Conservation (phyloP, 2,797 vertebrate species). For the Sphenodon punctatus region DNA sequence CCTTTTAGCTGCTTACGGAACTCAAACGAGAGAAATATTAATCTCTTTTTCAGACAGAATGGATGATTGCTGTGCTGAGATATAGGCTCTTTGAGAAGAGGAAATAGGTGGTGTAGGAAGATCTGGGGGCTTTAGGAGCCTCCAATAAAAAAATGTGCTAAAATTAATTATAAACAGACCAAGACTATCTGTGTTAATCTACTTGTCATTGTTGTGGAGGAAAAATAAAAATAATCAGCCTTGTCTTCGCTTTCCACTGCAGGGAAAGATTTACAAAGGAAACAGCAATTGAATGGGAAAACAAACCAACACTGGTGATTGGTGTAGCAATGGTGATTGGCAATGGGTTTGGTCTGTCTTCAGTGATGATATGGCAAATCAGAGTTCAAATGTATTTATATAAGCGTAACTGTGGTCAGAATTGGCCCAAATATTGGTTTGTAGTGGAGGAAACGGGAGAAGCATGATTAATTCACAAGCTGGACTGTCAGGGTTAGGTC, state of each 20-base stretch:
- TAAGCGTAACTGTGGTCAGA: background rate
- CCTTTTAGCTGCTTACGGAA: background rate
- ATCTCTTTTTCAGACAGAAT: background rate
- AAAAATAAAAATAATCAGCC: conserved; percentile 1
- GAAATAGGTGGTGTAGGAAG: background rate
- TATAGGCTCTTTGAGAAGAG: background rate
- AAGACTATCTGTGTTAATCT: background rate
- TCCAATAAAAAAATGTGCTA: background rate
- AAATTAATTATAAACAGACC: background rate
- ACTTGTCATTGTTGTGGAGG: background rate
- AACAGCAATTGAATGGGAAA: background rate
- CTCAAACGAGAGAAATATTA: background rate
- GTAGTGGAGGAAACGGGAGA: background rate
- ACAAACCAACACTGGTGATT: background rate
- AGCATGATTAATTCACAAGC: background rate
- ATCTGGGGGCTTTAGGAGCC: accelerated
- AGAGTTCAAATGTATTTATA: too few species aligned
- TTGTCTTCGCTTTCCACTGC: background rate
- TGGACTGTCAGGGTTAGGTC: too few species aligned
- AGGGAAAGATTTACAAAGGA: background rate
- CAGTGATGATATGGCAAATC: accelerated
- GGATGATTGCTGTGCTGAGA: background rate
- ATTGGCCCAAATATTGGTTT: background rate
- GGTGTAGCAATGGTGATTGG: background rate
- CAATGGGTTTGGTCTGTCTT: background rate